Base-by-base conservation (phyloP, 2,888 invertebrate species). In the Tanaodytes sp. region DNA sequence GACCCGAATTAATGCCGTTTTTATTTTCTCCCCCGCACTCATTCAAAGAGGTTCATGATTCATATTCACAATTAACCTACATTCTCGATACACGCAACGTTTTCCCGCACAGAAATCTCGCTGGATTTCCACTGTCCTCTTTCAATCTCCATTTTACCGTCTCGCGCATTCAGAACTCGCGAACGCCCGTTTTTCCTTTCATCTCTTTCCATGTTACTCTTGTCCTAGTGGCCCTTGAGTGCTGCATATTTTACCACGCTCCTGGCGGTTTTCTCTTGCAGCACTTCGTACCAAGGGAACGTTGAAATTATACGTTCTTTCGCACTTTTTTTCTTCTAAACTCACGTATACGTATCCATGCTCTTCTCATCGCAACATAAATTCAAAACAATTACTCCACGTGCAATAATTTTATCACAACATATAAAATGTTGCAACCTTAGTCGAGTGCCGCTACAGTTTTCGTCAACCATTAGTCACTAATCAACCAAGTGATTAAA, bases 41-140 rank as follows among this genome's bases (percentile, higher is more conserved):
- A 43, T 48, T 49, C 49, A 20, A 51, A 49, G 30, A 12, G 16
- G 37, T 43, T 33, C 45, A 57, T 62, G 75, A 71, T 70, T 74
- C 73, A 64, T 67, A 71, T 74, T 46, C 52, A 64, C 64, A 74
- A 75, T 76, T 74, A 74, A 76, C 64, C 64, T 61, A 70, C 63
- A 73, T 75, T 71, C 73, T 54, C 66, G 37, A 72, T 64, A 63
- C 63, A 69, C 67, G 75, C 67, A 73, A 75, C 73, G 62, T 74
- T 73, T 37, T 64, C 63, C 55, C 62, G 18, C 65, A 70, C 71
- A 65, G 71, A 76, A 75, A 71, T 72, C 57, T 49, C 48, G 39
- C 45, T 23, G 54, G 66, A 59, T 54, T 61, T 43, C 30, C 31
- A 20, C 40, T 18, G 64, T 70, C 54, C 61, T 39, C 37, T 31